Percentiles rank a stretch among this genome's conserved stretches.
These are phyloP conservation scores for Leptocoma aspasia DNA, from an alignment of 2,113 vertebrate genomes.

Conservation along the genomic window DNA sequence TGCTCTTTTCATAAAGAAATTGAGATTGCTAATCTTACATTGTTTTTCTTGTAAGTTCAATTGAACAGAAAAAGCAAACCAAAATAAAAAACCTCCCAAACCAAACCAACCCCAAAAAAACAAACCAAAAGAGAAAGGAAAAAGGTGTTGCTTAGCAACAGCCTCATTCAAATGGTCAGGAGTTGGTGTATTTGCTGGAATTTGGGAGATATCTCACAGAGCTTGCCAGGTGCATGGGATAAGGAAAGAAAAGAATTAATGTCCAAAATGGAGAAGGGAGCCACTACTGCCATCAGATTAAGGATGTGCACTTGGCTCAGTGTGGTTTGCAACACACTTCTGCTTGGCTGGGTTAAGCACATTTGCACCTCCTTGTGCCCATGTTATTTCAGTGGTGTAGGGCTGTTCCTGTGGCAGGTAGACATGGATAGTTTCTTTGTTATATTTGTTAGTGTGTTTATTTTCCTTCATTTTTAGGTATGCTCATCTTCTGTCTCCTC, in stretches of 20 bases:
- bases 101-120: background rate
- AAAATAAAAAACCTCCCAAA: background rate
- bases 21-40: background rate
- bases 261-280: background rate
- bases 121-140: background rate
- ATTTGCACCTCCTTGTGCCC: background rate
- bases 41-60: background rate
- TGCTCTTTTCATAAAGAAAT: background rate
- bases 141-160: slow-evolving; percentile 69
- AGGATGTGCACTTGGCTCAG: accelerated
- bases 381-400: background rate
- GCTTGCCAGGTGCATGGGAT: background rate
- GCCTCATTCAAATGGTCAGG: slow-evolving; percentile 45
- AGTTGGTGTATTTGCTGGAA: slow-evolving; percentile 51
- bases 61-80: background rate
- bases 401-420: background rate
- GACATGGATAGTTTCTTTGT: background rate
- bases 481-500: background rate
- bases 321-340: background rate
- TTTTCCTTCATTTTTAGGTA: background rate
- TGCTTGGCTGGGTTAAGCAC: background rate
- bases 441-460: background rate
- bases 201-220: slow-evolving; percentile 28
- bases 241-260: background rate
- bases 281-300: background rate